Evolutionary conservation across 2,113 vertebrate genomes (phyloP).

Genomic region (Erythrocebus patas): DNA sequence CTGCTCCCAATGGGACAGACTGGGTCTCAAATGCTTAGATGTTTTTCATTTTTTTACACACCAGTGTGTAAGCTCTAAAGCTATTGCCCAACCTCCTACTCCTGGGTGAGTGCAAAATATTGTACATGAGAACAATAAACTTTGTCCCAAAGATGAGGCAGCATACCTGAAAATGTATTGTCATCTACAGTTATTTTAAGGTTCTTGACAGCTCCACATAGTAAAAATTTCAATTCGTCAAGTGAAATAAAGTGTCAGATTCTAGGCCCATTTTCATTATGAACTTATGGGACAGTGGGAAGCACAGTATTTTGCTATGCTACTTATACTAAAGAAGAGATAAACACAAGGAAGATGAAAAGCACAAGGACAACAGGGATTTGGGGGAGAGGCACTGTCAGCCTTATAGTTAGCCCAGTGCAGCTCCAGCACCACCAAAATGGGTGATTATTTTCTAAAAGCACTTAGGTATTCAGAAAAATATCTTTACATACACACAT

Average conservation of each 20-base stretch:
- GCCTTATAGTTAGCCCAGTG: conserved; percentile 7
- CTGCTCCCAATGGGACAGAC: neutral
- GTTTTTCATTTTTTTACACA: neutral
- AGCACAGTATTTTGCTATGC: neutral
- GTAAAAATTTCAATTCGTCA: conserved; percentile 24
- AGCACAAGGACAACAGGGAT: neutral
- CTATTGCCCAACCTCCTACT: neutral
- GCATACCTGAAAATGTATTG: neutral
- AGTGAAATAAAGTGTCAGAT: neutral
- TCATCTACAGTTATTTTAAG: neutral
- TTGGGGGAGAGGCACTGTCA: conserved; percentile 31
- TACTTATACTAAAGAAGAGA: neutral
- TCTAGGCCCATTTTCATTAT: neutral
- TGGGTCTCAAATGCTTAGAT: neutral
- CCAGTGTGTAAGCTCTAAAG: neutral
- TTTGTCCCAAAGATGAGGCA: neutral
- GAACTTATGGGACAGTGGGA: neutral
- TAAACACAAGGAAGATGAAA: neutral
- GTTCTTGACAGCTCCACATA: neutral
- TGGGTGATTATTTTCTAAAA: neutral
- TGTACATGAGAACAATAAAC: neutral
- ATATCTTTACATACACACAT: neutral
- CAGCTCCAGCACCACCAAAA: neutral
- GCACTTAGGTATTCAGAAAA: neutral
- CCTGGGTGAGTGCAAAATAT: neutral